Conservation (phyloP, 2,888 invertebrate genomes). For the Spodoptera picta region DNA sequence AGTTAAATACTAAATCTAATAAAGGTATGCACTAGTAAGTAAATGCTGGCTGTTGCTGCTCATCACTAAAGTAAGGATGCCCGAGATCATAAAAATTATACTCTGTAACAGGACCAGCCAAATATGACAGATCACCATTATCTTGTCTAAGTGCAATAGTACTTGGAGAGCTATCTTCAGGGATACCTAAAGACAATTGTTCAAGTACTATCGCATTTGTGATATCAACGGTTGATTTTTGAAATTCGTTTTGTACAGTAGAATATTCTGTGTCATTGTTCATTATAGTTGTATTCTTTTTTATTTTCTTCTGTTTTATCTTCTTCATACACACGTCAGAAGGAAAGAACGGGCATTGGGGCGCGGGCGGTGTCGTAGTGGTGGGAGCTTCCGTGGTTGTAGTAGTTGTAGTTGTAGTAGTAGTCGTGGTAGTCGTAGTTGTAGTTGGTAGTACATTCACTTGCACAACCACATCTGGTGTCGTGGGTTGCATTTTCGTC, state of each 20-base stretch:
- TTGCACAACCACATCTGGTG: slow-evolving; percentile 20
- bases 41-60: background rate
- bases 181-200: background rate
- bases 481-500: slow-evolving; percentile 39
- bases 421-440: slow-evolving; percentile 5
- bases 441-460: slow-evolving; percentile 1
- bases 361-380: background rate
- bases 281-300: background rate
- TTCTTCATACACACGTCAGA: slow-evolving; percentile 28
- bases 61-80: background rate
- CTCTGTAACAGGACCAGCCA: slow-evolving; percentile 2
- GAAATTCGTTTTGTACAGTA: background rate
- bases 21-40: too few species aligned
- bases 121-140: background rate
- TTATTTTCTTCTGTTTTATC: slow-evolving; percentile 15
- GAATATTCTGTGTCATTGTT: background rate
- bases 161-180: background rate
- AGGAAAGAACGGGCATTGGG: slow-evolving; percentile 29
- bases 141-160: background rate
- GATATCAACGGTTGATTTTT: background rate
- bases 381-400: slow-evolving; percentile 4
- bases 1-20: too few species aligned
- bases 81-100: slow-evolving; percentile 21
- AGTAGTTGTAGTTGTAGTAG: background rate
- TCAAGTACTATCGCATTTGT: too few species aligned